Evolutionary conservation across 2,113 vertebrate genomes (phyloP).

Genomic region (Peucedramus taeniatus): DNA sequence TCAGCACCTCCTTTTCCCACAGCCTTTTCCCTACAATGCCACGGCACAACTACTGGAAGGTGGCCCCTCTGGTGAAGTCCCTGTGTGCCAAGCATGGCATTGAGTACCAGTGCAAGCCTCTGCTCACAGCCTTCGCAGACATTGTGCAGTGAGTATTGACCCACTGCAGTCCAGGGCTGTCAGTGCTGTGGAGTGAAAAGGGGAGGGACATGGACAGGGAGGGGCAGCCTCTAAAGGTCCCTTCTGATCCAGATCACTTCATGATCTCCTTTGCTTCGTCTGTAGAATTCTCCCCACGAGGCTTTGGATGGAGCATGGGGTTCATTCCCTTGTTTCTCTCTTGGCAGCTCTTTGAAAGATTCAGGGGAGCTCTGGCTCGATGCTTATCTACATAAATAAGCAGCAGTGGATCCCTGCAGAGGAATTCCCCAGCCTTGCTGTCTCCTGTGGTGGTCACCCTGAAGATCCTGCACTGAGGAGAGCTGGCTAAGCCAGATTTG

Average conservation of each 20-base stretch:
- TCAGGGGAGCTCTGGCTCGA: conserved; percentile 83
- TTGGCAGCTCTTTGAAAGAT: conserved; percentile 78
- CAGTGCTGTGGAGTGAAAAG: rapidly evolving
- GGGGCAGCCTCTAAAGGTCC: neutral
- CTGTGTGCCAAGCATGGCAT: conserved; percentile 75
- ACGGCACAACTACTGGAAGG: conserved; percentile 77
- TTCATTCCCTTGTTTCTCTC: neutral
- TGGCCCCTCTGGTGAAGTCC: conserved; percentile 77
- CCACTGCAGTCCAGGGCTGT: rapidly evolving
- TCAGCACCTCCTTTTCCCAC: neutral
- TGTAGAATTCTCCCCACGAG: neutral
- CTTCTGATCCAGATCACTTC: neutral
- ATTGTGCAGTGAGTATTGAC: conserved; percentile 73
- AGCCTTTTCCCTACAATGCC: conserved; percentile 77
- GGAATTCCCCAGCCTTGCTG: neutral
- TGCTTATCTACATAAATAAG: conserved; percentile 80
- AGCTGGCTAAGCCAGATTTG: conserved; percentile 12
- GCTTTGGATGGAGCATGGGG: neutral
- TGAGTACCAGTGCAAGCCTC: conserved; percentile 70
- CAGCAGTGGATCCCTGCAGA: neutral
- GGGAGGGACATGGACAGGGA: rapidly evolving
- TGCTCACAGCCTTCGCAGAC: conserved; percentile 73
- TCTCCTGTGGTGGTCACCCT: neutral
- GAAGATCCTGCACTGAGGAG: conserved; percentile 14
- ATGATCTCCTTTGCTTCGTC: neutral